Conservation (phyloP, 2,888 invertebrate genomes). For the Drosophila meridiana region DNA sequence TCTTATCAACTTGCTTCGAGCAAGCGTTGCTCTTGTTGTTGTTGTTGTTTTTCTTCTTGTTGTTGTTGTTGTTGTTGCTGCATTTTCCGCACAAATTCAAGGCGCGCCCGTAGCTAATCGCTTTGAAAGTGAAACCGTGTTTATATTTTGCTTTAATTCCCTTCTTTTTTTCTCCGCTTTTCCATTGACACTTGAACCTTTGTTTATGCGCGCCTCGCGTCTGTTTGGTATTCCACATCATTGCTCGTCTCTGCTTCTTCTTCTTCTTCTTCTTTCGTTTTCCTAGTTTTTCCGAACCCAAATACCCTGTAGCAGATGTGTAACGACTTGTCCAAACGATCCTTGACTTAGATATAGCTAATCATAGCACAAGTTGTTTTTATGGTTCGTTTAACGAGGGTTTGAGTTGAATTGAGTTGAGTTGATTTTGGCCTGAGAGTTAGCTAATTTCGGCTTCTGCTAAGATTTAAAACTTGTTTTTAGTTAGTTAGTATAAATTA, state of each 20-base stretch:
- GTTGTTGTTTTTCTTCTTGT: background rate
- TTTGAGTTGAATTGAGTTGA: background rate
- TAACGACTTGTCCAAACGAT: background rate
- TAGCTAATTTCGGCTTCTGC: background rate
- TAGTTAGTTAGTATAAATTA: background rate
- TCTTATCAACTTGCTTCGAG: constrained; percentile 55
- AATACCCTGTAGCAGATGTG: constrained; percentile 40
- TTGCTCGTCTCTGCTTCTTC: background rate
- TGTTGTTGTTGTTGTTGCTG: constrained; percentile 31
- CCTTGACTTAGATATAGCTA: background rate
- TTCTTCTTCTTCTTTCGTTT: background rate
- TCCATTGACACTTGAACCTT: constrained; percentile 61
- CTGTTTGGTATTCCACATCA: constrained; percentile 49
- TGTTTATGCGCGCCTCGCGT: constrained; percentile 50
- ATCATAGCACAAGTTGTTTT: background rate
- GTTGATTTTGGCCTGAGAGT: background rate
- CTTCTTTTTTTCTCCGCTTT: constrained; percentile 50
- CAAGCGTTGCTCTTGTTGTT: background rate
- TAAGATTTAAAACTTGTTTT: background rate
- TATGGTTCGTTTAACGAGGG: background rate
- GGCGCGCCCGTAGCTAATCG: constrained; percentile 77
- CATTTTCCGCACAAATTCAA: constrained; percentile 63
- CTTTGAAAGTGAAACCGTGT: constrained; percentile 82
- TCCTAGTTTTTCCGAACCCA: background rate
- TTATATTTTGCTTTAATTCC: constrained; percentile 71